Conservation (phyloP, 2,888 invertebrate genomes). For the Drosophila helvetica region DNA sequence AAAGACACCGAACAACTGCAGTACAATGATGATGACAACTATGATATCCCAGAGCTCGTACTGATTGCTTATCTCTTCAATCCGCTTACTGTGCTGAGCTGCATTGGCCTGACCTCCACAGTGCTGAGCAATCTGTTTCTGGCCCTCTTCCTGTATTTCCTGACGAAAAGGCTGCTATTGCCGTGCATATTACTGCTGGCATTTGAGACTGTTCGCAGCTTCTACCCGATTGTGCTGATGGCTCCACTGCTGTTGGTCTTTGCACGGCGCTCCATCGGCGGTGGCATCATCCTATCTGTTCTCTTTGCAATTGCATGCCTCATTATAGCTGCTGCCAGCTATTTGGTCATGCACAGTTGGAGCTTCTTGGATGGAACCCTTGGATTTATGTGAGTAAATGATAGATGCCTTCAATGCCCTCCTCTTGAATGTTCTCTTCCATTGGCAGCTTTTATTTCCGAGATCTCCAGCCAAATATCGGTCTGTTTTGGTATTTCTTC, state of each 20-base stretch:
- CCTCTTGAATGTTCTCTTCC: not conserved
- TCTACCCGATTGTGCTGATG: conserved; percentile 92
- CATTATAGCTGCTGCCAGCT: conserved; percentile 79
- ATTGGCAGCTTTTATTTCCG: conserved; percentile 91
- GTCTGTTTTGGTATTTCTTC: conserved; percentile 99
- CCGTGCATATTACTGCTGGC: conserved; percentile 89
- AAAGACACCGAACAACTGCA: conserved; percentile 86
- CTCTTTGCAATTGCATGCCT: conserved; percentile 64
- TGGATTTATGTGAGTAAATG: conserved; percentile 91
- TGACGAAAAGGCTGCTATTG: conserved; percentile 87
- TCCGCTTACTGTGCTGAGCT: conserved; percentile 94
- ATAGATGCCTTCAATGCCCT: not conserved
- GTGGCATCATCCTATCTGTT: conserved; percentile 45
- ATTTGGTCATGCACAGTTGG: conserved; percentile 87
- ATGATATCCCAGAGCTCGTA: conserved; percentile 87
- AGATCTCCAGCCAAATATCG: conserved; percentile 98
- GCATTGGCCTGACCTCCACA: conserved; percentile 94
- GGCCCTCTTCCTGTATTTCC: conserved; percentile 88
- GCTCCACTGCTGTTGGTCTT: conserved; percentile 90
- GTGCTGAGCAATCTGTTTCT: conserved; percentile 94
- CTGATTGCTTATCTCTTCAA: conserved; percentile 93
- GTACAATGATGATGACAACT: conserved; percentile 80
- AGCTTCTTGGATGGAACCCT: conserved; percentile 89
- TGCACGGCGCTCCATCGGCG: conserved; percentile 42
- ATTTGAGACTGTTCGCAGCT: conserved; percentile 91